These are phyloP conservation scores for Callopanchax toddi DNA, from an alignment of 2,113 vertebrate species.

Conservation along the genomic window DNA sequence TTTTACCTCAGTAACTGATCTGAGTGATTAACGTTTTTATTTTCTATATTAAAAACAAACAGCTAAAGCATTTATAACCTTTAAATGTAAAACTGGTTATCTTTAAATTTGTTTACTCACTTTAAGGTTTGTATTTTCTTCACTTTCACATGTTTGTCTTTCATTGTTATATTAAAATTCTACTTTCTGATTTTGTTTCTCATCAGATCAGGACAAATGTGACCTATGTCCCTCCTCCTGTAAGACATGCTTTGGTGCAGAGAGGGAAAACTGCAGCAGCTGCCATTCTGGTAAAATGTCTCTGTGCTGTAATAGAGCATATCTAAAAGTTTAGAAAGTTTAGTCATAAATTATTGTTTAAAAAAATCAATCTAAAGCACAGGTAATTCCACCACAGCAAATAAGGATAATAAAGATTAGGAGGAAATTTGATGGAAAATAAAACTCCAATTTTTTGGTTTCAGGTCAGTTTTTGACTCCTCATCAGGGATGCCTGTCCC, in stretches of 20 bases:
- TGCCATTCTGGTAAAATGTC: constrained; percentile 81
- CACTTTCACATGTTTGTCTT: not conserved
- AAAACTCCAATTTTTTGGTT: constrained; percentile 16
- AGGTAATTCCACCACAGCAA: not conserved
- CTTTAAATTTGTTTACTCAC: not conserved
- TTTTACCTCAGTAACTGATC: not conserved
- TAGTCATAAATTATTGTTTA: not conserved
- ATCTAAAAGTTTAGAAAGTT: not conserved
- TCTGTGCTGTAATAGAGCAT: not conserved
- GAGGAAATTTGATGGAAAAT: too few species aligned
- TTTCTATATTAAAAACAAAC: not conserved
- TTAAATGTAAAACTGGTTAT: not conserved
- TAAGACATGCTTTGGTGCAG: constrained; percentile 77
- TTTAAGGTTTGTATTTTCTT: not conserved
- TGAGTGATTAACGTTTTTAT: not conserved
- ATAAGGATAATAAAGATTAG: not conserved
- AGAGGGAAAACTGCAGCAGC: constrained; percentile 76
- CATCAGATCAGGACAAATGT: constrained; percentile 48
- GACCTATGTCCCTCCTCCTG: constrained; percentile 81
- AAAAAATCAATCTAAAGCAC: not conserved
- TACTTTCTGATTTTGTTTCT: not conserved
- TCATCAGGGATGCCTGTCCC: constrained; percentile 67
- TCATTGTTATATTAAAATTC: not conserved
- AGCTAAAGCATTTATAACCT: too few species aligned
- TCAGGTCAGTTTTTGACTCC: constrained; percentile 79